Percentiles rank a stretch among this genome's conserved stretches.
Conservation (phyloP, 1,140 invertebrate species). For the Branchinecta lynchi region DNA sequence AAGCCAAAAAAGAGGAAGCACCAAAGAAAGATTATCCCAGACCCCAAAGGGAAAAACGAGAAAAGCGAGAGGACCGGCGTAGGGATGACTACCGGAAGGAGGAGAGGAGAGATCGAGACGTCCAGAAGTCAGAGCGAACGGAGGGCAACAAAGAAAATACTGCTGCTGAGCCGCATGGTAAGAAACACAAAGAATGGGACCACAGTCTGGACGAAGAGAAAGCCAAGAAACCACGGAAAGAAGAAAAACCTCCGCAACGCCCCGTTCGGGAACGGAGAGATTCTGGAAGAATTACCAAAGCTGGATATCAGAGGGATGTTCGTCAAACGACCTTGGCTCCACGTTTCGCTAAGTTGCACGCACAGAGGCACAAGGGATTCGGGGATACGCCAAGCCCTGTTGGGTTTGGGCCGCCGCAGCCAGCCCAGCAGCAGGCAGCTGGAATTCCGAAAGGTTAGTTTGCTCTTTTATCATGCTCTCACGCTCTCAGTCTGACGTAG, state of each 20-base stretch:
- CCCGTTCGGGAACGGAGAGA: slow-evolving; percentile 26
- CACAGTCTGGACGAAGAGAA: slow-evolving; percentile 38
- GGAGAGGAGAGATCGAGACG: no score
- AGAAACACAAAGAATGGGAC: no score
- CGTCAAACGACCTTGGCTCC: slow-evolving; percentile 48
- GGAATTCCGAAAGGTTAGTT: slow-evolving; percentile 33
- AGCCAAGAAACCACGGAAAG: slow-evolving; percentile 30
- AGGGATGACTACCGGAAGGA: slow-evolving; percentile 1
- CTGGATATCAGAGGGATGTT: slow-evolving; percentile 39
- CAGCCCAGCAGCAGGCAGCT: slow-evolving; percentile 25
- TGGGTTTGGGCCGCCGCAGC: slow-evolving; percentile 29
- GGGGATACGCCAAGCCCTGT: slow-evolving; percentile 20
- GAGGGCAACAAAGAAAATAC: no score
- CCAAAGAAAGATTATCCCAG: no score
- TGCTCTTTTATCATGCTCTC: neutral
- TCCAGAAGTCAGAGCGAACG: no score
- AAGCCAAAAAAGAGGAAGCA: no score
- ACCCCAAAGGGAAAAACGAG: slow-evolving; percentile 8
- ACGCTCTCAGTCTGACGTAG: neutral
- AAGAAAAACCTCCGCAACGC: slow-evolving; percentile 26
- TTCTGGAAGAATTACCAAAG: slow-evolving; percentile 11
- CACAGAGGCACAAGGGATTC: slow-evolving; percentile 18
- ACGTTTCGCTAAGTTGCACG: slow-evolving; percentile 57
- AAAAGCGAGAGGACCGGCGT: slow-evolving; percentile 7
- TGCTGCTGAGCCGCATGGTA: no score